Evolutionary conservation across 2,797 vertebrate species (phyloP).

Genomic region (Stomatorhinus walkeri): DNA sequence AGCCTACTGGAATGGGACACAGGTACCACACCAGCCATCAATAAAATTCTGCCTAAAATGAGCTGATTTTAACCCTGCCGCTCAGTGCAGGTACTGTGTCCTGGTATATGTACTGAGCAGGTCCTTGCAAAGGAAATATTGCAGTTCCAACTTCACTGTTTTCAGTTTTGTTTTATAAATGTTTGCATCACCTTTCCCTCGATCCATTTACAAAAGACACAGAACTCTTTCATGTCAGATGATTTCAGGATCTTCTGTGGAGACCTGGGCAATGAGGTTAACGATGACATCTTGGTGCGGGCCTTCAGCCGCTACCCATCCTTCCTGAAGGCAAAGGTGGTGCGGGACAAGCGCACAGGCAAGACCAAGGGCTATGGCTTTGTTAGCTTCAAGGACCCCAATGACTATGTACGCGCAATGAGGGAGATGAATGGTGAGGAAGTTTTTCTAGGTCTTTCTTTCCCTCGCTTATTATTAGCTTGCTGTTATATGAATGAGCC

Average conservation of each 20-base stretch:
- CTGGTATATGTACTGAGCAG: not conserved
- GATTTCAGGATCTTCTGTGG: conserved; percentile 92
- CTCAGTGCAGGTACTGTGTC: not conserved
- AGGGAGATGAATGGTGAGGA: conserved; percentile 82
- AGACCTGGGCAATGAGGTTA: conserved; percentile 86
- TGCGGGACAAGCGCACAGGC: conserved; percentile 83
- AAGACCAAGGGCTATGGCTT: conserved; percentile 92
- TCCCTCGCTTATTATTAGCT: not conserved
- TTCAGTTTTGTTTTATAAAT: not conserved
- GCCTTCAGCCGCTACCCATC: conserved; percentile 87
- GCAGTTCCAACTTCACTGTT: not conserved
- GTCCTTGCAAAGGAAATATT: not conserved
- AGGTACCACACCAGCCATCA: conserved; percentile 47
- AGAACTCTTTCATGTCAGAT: conserved; percentile 51
- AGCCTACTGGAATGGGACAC: conserved; percentile 82
- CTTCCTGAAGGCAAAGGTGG: conserved; percentile 87
- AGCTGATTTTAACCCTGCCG: not conserved
- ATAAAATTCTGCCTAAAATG: not conserved
- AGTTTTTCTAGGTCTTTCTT: not conserved
- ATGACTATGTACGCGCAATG: conserved; percentile 86
- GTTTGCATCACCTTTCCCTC: not conserved
- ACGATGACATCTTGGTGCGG: conserved; percentile 82
- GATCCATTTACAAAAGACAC: not conserved
- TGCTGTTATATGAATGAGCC: not conserved
- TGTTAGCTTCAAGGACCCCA: conserved; percentile 89